These are phyloP conservation scores for Coreius guichenoti DNA, from an alignment of 2,797 vertebrate genomes.

Conservation along the genomic window DNA sequence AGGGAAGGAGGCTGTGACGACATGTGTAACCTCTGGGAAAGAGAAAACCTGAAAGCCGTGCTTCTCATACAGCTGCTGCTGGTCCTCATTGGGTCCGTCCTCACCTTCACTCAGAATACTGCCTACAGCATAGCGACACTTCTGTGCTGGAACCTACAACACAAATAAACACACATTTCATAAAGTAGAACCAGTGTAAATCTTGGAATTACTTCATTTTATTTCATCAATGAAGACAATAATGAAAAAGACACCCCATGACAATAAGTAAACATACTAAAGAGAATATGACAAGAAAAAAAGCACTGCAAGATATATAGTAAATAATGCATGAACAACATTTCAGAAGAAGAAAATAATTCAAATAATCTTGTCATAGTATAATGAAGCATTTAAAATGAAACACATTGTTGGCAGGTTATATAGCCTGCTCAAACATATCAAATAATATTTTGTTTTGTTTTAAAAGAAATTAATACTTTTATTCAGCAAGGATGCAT, in stretches of 20 bases:
- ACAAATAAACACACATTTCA: not conserved
- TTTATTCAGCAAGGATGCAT: not conserved
- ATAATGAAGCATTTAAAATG: too few species aligned
- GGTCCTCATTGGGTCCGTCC: conserved; percentile 80
- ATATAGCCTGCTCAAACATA: not conserved
- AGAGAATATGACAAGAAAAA: not conserved
- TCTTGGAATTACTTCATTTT: not conserved
- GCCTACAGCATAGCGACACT: conserved; percentile 90
- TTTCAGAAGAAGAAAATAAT: not conserved
- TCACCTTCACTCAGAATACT: conserved; percentile 92
- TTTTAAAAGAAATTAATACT: too few species aligned
- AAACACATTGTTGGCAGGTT: not conserved
- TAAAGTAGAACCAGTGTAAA: not conserved
- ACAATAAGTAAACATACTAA: not conserved
- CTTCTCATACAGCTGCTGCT: conserved; percentile 87
- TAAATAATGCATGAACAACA: not conserved
- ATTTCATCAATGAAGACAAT: not conserved
- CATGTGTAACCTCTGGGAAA: conserved; percentile 91
- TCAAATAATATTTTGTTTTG: too few species aligned
- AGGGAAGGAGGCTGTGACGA: conserved; percentile 90
- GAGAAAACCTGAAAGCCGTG: conserved; percentile 92
- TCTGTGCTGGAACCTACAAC: conserved; percentile 84
- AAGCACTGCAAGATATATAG: not conserved
- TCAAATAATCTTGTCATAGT: not conserved
- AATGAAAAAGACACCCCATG: not conserved